Percentiles rank a stretch among this genome's conserved stretches.
Conservation (phyloP, 2,888 invertebrate species). For the Mesodorylaimus sp. region DNA sequence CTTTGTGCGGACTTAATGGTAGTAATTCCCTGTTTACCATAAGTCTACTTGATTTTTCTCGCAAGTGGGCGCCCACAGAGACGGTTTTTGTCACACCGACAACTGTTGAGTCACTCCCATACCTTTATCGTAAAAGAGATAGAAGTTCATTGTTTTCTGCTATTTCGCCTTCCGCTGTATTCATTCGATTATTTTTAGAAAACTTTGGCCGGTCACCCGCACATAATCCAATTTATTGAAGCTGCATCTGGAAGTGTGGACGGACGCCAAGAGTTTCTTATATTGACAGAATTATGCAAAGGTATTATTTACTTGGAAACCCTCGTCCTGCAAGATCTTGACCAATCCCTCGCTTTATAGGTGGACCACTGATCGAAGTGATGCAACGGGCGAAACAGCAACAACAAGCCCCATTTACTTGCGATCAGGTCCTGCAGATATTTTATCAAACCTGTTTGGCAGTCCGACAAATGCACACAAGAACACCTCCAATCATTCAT, state of each 20-base stretch:
- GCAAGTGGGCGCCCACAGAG: no score
- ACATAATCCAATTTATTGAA: conserved; percentile 72
- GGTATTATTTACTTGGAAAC: conserved; percentile 38
- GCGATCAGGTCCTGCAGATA: conserved; percentile 45
- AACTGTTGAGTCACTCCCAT: no score
- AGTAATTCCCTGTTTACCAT: no score
- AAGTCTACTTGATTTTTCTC: no score
- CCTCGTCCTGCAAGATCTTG: not conserved
- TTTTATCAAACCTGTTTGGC: conserved; percentile 78
- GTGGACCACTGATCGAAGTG: conserved; percentile 31
- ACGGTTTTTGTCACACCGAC: no score
- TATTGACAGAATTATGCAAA: conserved; percentile 77
- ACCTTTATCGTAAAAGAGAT: no score
- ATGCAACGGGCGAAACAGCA: conserved; percentile 22
- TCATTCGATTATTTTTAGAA: conserved; percentile 37
- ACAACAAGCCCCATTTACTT: no score
- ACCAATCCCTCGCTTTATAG: conserved; percentile 14
- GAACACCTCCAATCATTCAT: conserved; percentile 74
- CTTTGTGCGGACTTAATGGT: no score
- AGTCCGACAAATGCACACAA: conserved; percentile 78
- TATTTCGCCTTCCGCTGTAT: no score
- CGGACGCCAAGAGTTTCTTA: conserved; percentile 67
- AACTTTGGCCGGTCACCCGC: conserved; percentile 70
- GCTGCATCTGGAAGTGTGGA: conserved; percentile 59
- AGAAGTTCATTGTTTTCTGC: no score